These are phyloP conservation scores for Chloroceryle aenea DNA, from an alignment of 2,113 vertebrate genomes.

Conservation along the genomic window DNA sequence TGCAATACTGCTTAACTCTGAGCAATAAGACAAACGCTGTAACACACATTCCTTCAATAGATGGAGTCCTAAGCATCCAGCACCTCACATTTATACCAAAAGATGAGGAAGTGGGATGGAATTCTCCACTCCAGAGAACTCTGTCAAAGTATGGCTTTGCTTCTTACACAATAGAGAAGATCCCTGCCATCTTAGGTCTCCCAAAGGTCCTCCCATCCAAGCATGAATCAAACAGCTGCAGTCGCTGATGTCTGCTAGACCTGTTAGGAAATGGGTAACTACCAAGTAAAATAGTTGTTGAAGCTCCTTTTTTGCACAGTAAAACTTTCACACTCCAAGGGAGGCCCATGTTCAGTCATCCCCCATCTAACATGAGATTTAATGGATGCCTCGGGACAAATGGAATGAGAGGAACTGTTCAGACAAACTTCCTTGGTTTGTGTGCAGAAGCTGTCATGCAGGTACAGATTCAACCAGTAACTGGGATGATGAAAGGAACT, in stretches of 20 bases:
- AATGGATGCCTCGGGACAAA: accelerated
- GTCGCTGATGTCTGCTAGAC: neutral
- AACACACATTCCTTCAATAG: neutral
- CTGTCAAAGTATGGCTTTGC: neutral
- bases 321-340: neutral
- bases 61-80: neutral
- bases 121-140: neutral
- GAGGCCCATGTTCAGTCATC: neutral
- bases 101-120: neutral
- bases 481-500: neutral
- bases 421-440: neutral
- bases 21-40: neutral
- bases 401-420: neutral
- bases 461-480: neutral
- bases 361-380: neutral
- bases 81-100: neutral
- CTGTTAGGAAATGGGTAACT: neutral
- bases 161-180: neutral
- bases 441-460: neutral
- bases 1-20: neutral
- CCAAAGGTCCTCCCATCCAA: neutral
- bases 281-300: neutral
- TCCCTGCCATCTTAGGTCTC: neutral
- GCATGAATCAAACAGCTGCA: neutral
- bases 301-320: neutral